phyloP scores from a whole-genome alignment of 2,797 vertebrate genomes.

The Falco novaeseelandiae region DNA sequence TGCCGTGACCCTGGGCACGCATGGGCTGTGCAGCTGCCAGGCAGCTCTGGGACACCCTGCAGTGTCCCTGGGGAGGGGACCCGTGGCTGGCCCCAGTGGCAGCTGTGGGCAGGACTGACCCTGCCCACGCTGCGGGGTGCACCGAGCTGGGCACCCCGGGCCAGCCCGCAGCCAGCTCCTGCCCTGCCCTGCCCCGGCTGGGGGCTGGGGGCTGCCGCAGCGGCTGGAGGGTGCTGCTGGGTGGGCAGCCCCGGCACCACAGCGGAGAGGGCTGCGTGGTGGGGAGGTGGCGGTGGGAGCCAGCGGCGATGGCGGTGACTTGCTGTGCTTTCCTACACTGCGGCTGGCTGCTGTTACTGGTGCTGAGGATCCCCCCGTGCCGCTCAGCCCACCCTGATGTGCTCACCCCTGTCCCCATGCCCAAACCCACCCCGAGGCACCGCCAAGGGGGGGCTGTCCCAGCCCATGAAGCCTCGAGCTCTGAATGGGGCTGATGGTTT shows the following conservation, averaged over 20 bases:
- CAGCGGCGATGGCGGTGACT: fast-evolving
- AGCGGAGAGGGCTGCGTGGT: neutral
- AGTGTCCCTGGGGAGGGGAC: neutral
- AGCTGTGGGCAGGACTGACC: neutral
- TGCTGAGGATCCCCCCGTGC: neutral
- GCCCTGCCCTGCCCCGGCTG: neutral
- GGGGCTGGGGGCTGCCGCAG: neutral
- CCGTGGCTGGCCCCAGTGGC: neutral
- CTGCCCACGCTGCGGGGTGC: neutral
- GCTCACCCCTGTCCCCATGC: neutral
- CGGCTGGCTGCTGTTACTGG: fast-evolving
- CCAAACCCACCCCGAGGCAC: neutral
- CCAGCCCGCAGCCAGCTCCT: neutral
- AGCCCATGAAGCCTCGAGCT: no score
- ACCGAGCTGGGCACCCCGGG: neutral
- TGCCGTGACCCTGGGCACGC: fast-evolving
- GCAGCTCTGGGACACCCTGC: neutral
- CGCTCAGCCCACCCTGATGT: neutral
- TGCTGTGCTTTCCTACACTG: neutral
- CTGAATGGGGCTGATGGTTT: neutral
- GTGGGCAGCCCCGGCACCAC: neutral
- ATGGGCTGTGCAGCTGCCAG: fast-evolving
- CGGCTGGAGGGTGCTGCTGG: neutral
- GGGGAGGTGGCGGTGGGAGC: fast-evolving
- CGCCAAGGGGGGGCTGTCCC: neutral